Percentiles rank a stretch among this genome's conserved stretches.
phyloP scores from a whole-genome alignment of 1,140 invertebrate genomes.

The Melitaea cinxia region DNA sequence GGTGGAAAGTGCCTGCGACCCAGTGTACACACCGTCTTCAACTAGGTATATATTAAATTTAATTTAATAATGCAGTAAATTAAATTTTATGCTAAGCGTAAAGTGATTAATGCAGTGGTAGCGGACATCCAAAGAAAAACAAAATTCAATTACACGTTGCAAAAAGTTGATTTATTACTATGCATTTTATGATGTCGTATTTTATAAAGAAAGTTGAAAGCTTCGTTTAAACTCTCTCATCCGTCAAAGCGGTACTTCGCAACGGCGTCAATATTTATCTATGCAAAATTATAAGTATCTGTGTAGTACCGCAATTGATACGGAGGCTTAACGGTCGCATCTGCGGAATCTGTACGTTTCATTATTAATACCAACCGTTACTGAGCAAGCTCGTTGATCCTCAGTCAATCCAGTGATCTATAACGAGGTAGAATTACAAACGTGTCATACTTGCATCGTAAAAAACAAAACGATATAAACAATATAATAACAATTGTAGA shows the following conservation, averaged over 20 bases:
- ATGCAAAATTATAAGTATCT: constrained; percentile 33
- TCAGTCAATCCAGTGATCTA: constrained; percentile 18
- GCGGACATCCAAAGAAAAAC: not conserved
- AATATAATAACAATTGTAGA: not conserved
- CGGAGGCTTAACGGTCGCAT: constrained; percentile 13
- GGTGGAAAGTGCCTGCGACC: too few relatives aligned
- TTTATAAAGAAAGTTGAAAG: not conserved
- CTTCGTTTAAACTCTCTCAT: constrained; percentile 5
- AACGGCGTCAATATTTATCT: constrained; percentile 36
- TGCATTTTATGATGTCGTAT: not conserved
- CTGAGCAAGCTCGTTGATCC: not conserved
- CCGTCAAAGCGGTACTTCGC: constrained; percentile 11
- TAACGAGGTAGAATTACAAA: constrained; percentile 17
- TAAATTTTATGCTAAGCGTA: too few relatives aligned
- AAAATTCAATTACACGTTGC: not conserved
- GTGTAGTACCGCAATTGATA: constrained; percentile 29
- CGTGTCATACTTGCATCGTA: not conserved
- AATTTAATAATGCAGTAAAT: too few relatives aligned
- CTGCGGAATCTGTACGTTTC: constrained; percentile 12
- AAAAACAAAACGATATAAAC: not conserved
- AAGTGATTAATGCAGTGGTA: too few relatives aligned
- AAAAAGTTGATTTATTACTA: not conserved
- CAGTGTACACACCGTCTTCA: too few relatives aligned
- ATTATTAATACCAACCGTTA: constrained; percentile 32
- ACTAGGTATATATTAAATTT: too few relatives aligned